Evolutionary conservation across 2,888 invertebrate species (phyloP), one percentile per base, ranked within the genome.

Genomic region (Hyles lineata): DNA sequence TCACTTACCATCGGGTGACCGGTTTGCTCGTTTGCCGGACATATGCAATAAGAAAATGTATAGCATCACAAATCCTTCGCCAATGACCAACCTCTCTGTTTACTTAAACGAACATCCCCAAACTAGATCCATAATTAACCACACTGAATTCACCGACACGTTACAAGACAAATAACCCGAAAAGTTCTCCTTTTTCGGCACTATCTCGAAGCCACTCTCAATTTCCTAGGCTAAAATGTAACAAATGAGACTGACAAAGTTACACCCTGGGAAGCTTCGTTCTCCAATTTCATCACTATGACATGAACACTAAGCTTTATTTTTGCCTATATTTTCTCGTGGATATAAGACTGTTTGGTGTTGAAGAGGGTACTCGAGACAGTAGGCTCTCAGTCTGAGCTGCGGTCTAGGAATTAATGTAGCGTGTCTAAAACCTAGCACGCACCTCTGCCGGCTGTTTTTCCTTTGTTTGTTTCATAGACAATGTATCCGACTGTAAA

Each of bases 371-470:
- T 77, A 59, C 70, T 71, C 70, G 70, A 71, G 70, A 71, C 70
- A 71, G 70, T 71, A 71, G 70, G 59, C 67, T 50, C 67, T 67
- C 67, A 50, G 67, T 67, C 67, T 67, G 83, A 81, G 85, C 78
- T 82, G 89, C 84, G 90, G 91, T 90, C 91, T 91, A 91, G 90
- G 87, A 90, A 92, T 92, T 92, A 93, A 92, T 92, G 92, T 89
- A 83, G 86, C 89, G 83, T 90, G 88, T 86, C 90, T 91, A 88
- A 92, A 91, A 87, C 90, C 82, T 81, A 82, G 85, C 90, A 90
- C 90, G 90, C 90, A 91, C 86, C 83, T 85, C 82, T 76, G 80
- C 79, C 78, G 81, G 84, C 83, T 80, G 79, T 84, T 87, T 86
- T 88, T 84, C 80, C 87, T 88, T 89, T 89, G 86, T 88, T 85